Conservation (phyloP, 2,797 vertebrate species). For the Craterocephalus amniculus region DNA sequence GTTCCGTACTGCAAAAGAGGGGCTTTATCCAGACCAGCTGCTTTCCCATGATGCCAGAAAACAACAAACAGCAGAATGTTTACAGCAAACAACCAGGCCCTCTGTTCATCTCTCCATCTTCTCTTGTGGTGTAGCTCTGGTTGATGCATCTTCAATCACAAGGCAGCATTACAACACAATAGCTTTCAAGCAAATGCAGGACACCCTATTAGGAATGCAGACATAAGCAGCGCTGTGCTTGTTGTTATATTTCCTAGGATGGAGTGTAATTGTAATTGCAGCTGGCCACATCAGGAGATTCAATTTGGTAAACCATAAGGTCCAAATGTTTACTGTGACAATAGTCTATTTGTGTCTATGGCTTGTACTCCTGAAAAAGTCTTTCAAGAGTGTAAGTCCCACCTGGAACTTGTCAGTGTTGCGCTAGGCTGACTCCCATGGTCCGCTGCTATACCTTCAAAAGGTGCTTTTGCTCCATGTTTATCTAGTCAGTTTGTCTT, state of each 20-base stretch:
- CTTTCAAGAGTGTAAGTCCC: not conserved
- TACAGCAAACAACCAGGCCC: conserved; percentile 51
- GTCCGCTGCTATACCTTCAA: not conserved
- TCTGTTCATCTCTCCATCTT: conserved; percentile 19
- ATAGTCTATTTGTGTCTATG: not conserved
- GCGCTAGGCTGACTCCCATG: not conserved
- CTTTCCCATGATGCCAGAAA: conserved; percentile 43
- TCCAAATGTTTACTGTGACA: not conserved
- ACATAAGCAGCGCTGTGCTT: conserved; percentile 6
- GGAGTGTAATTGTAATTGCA: not conserved
- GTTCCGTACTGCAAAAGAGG: conserved; percentile 51
- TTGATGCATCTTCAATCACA: conserved; percentile 28
- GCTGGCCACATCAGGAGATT: not conserved
- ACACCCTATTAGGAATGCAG: not conserved
- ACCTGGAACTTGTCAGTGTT: not conserved
- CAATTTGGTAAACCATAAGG: not conserved
- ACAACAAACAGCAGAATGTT: conserved; percentile 66
- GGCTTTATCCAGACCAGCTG: conserved; percentile 74
- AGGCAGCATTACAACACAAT: conserved; percentile 7
- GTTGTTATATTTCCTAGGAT: not conserved
- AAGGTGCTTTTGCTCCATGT: not conserved
- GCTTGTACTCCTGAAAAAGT: not conserved
- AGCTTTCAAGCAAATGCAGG: not conserved
- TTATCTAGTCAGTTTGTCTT: conserved; percentile 25
- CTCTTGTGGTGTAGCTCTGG: conserved; percentile 31